These are phyloP conservation scores for Eciton burchellii DNA, from an alignment of 1,140 invertebrate species.

Conservation along the genomic window DNA sequence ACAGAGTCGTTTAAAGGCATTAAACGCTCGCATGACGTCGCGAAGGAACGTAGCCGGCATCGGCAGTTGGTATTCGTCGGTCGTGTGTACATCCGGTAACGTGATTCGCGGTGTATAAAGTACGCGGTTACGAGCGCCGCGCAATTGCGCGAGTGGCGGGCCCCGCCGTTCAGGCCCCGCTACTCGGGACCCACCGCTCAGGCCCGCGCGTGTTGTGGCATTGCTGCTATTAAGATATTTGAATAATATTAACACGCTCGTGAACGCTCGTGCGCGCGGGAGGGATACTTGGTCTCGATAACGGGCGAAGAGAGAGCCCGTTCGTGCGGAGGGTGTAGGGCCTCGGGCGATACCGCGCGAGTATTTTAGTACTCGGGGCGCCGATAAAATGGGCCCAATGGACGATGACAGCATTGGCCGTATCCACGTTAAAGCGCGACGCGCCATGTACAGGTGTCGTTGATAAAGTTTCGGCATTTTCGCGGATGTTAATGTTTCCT, in stretches of 20 bases:
- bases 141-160: constrained; percentile 46
- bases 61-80: constrained; percentile 55
- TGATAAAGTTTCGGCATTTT: constrained; percentile 10
- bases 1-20: constrained; percentile 53
- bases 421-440: constrained; percentile 24
- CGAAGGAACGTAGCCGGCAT: constrained; percentile 45
- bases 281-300: constrained; percentile 58
- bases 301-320: constrained; percentile 17
- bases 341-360: constrained; percentile 43
- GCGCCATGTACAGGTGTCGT: constrained; percentile 43
- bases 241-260: constrained; percentile 77
- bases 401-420: constrained; percentile 53
- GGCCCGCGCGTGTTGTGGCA: constrained; percentile 24
- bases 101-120: constrained; percentile 71
- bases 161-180: constrained; percentile 16
- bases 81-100: constrained; percentile 44
- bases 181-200: too few relatives aligned
- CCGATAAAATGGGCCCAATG: constrained; percentile 68
- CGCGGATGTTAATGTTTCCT: background rate
- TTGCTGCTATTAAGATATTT: constrained; percentile 78
- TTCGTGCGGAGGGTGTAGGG: background rate
- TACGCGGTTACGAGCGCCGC: constrained; percentile 69
- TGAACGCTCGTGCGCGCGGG: constrained; percentile 2
- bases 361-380: constrained; percentile 71
- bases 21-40: constrained; percentile 48